Base-by-base conservation (phyloP, 2,797 vertebrate species). In the Pyrocephalus nanus region DNA sequence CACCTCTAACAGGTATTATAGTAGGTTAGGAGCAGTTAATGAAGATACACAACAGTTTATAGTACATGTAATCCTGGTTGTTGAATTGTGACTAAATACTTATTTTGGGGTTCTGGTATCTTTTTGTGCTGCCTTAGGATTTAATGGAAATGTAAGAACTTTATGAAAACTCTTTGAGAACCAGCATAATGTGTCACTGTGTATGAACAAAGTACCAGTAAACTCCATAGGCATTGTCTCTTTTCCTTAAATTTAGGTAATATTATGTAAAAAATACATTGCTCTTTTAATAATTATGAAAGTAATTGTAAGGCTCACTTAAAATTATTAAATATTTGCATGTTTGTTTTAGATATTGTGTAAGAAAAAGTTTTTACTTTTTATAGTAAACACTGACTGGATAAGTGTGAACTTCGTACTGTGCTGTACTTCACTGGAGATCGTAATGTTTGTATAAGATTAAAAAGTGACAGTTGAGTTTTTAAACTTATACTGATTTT, bases 101-200 rank as follows among this genome's bases (percentile, higher is more conserved):
- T 38, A 11, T 57, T 34, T 32, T 2, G 5, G 6, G 1, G 1
- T 2, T 19, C 19, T 60, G 17, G 9, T 50, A 25, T 60, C 5
- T 62, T 67, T 66, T 70, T 62, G 8, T 60, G 2, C 7, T 65
- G 12, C 12, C 10, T 42, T 55, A 42, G 8, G 15, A 42, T 66
- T 75, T 51, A 61, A 54, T 47, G 26, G 47, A 78, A 69, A 79
- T 36, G 12, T 4, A 64, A 74, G 38, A 55, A 67, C 30, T 55
- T 67, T 15, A n/a, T 26, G 4, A 36, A 87, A 91, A 78, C 5
- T 38, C 22, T 85, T 81, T 72, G 32, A 71, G 29, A 87, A 84
- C 5, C 6, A 60, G 8, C 19, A 32, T n/a, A 66, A 30, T 22
- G 8, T 57, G 19, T 50, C 51, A 54, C 26, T 58, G 47, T 3